Percentiles rank a stretch among this genome's conserved stretches.
These are phyloP conservation scores for Brachionus koreanus DNA, from an alignment of 1,140 invertebrate genomes.

Conservation along the genomic window DNA sequence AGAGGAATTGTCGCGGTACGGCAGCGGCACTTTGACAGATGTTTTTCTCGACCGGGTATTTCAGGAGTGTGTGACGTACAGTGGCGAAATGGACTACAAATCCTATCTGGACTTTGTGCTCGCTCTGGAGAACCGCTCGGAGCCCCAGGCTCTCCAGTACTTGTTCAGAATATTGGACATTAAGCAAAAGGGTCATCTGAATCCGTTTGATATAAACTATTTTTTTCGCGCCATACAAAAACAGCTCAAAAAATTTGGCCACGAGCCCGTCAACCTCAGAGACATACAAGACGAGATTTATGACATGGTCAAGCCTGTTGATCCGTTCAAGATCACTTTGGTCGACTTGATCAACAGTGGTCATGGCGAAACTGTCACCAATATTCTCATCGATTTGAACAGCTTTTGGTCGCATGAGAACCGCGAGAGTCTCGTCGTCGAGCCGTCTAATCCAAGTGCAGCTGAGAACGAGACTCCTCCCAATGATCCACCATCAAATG, in stretches of 20 bases:
- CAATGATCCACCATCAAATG: neutral
- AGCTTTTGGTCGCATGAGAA: constrained; percentile 95
- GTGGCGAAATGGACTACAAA: constrained; percentile 96
- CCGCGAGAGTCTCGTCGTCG: constrained; percentile 66
- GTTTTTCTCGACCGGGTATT: constrained; percentile 88
- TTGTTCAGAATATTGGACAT: constrained; percentile 88
- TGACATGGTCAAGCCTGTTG: constrained; percentile 87
- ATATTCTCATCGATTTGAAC: constrained; percentile 89
- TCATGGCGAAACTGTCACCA: constrained; percentile 85
- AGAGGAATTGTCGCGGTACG: constrained; percentile 74
- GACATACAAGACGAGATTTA: constrained; percentile 90
- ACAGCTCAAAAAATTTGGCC: constrained; percentile 75
- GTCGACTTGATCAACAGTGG: constrained; percentile 75
- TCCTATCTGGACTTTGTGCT: constrained; percentile 90
- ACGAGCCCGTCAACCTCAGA: constrained; percentile 68
- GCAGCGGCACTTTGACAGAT: constrained; percentile 81
- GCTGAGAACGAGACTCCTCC: neutral
- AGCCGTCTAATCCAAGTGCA: constrained; percentile 46
- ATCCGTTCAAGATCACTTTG: constrained; percentile 78
- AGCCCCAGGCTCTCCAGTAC: constrained; percentile 84
- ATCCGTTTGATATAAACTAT: constrained; percentile 83
- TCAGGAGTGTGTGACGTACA: constrained; percentile 88
- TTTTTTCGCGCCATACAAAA: constrained; percentile 87
- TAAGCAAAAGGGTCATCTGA: constrained; percentile 77
- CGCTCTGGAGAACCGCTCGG: constrained; percentile 83